Conservation (phyloP, 2,113 vertebrate species). For the Eira barbara region DNA sequence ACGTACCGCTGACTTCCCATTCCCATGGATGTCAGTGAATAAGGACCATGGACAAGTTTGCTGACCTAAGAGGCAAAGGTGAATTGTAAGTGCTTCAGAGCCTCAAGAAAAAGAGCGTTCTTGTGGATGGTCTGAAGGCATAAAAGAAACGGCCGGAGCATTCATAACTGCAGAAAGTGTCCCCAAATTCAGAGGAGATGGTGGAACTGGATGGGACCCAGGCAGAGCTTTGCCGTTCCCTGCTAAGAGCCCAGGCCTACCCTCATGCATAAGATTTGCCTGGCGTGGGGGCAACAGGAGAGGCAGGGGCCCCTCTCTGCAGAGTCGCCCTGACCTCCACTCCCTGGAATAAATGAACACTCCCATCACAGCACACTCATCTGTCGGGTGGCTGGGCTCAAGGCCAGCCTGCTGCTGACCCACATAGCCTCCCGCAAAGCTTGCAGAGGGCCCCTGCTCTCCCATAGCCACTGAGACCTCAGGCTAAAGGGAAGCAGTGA, state of each 20-base stretch:
- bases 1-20: not conserved
- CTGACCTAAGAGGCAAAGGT: not conserved
- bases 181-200: not conserved
- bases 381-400: not conserved
- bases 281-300: not conserved
- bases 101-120: not conserved
- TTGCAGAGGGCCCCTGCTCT: not conserved
- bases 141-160: not conserved
- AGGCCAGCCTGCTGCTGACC: not conserved
- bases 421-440: not conserved
- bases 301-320: not conserved
- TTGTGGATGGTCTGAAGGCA: not conserved
- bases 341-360: not conserved
- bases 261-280: not conserved
- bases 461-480: not conserved
- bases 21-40: not conserved
- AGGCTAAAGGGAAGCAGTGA: not conserved
- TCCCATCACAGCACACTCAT: not conserved
- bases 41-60: not conserved
- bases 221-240: not conserved
- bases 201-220: not conserved
- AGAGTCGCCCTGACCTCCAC: not conserved
- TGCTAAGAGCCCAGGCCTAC: not conserved
- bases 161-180: not conserved
- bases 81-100: not conserved